Base-by-base conservation (phyloP, 2,113 vertebrate genomes). In the Oreotrochilus melanogaster region DNA sequence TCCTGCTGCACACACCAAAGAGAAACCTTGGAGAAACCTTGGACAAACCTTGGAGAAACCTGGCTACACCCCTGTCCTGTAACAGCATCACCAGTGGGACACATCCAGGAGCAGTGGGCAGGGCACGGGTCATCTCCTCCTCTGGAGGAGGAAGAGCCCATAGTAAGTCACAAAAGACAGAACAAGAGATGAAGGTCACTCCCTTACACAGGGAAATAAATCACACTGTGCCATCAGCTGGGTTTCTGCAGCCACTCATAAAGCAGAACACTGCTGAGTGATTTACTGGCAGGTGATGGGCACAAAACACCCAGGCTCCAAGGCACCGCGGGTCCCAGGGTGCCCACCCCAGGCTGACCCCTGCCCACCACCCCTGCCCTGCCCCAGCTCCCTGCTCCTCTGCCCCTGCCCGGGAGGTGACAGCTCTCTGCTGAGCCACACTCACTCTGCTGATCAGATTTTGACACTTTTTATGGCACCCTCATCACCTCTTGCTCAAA, bases 181-280 rank as follows among this genome's bases (percentile, higher is more conserved):
- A 95, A 75, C 88, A 85, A 94, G 94, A 94, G 80, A 89, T 93
- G 97, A 98, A 97, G 96, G 97, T 97, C 97, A 96, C 95, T 97
- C 97, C 95, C 89, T 97, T 91, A 96, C 88, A 92, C 86, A 27
- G 67, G 92, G 95, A 91, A 95, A 97, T 97, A 97, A 97, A 97
- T 97, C 97, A 97, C 92, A 95, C 93, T 95, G 95, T 88, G 86
- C 86, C 95, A 96, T 92, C 97, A 95, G 95, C 95, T 93, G 95
- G 97, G 97, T 97, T 98, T 98, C 96, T 95, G 97, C 95, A 97
- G 95, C 80, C 88, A 84, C 92, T 92, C 92, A 86, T 96, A 97
- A 97, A 97, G 96, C 96, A 96, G 97, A 96, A 96, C 30, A 95
- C 17, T 18, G 82, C 94, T 84, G 86, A 92, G 96, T 96, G 91